These are phyloP conservation scores for Intellagama lesueurii DNA, from an alignment of 2,797 vertebrate species.

Conservation along the genomic window DNA sequence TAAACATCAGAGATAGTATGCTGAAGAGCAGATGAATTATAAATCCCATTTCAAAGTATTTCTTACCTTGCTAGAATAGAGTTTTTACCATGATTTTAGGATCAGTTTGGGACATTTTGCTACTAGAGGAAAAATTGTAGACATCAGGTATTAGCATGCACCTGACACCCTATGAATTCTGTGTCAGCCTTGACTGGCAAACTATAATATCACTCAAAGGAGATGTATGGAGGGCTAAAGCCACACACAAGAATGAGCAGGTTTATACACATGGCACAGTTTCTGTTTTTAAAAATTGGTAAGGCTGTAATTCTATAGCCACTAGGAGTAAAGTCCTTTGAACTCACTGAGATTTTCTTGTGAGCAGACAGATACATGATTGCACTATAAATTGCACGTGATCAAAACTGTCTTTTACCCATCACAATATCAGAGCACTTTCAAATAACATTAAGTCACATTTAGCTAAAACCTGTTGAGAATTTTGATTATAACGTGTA, in stretches of 20 bases:
- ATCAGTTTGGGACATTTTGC: too few species aligned
- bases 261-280: not conserved
- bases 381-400: conserved; percentile 8
- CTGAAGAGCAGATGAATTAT: too few species aligned
- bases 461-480: conserved; percentile 33
- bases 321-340: conserved; percentile 11
- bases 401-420: conserved; percentile 50
- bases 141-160: too few species aligned
- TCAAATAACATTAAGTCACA: conserved; percentile 62
- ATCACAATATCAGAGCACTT: conserved; percentile 45
- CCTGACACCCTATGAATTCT: too few species aligned
- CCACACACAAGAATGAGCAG: conserved; percentile 19
- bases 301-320: not conserved
- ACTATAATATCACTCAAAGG: not conserved
- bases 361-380: too few species aligned
- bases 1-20: too few species aligned
- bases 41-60: too few species aligned
- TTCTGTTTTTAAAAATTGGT: not conserved
- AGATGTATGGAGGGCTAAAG: not conserved
- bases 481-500: too few species aligned
- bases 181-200: fast-evolving
- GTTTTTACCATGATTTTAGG: too few species aligned
- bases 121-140: too few species aligned
- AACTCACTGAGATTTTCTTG: conserved; percentile 7
- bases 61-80: too few species aligned